phyloP scores from a whole-genome alignment of 2,888 invertebrate species.

The Melieria picta region DNA sequence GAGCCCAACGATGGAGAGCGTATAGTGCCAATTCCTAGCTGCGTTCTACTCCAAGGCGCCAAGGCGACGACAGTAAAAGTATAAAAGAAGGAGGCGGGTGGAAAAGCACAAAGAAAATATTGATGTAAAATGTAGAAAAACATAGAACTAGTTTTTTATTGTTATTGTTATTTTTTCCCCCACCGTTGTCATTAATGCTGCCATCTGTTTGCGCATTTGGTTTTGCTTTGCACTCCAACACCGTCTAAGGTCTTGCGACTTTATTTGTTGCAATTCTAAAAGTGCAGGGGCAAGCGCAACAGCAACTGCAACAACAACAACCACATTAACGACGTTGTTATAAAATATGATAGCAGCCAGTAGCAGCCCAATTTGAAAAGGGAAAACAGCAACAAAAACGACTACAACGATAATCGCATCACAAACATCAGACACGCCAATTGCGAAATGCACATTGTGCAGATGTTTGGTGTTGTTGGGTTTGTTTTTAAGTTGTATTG shows the following conservation, averaged over 20 bases:
- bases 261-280: not conserved
- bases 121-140: too few species aligned
- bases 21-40: too few species aligned
- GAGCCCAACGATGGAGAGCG: too few species aligned
- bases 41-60: too few species aligned
- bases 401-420: not conserved
- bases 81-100: too few species aligned
- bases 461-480: too few species aligned
- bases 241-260: not conserved
- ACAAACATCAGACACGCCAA: slow-evolving; percentile 16
- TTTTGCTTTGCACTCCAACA: not conserved
- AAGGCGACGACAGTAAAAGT: too few species aligned
- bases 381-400: not conserved
- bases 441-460: not conserved
- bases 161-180: not conserved
- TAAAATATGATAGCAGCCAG: too few species aligned
- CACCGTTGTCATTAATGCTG: not conserved
- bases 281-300: not conserved
- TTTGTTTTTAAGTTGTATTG: too few species aligned
- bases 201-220: not conserved
- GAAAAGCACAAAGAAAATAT: too few species aligned
- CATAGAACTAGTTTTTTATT: not conserved
- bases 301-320: slow-evolving; percentile 10
- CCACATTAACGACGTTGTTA: not conserved
- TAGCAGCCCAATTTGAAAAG: slow-evolving; percentile 5